phyloP scores from a whole-genome alignment of 2,888 invertebrate genomes.

The Mallateleia sp. region DNA sequence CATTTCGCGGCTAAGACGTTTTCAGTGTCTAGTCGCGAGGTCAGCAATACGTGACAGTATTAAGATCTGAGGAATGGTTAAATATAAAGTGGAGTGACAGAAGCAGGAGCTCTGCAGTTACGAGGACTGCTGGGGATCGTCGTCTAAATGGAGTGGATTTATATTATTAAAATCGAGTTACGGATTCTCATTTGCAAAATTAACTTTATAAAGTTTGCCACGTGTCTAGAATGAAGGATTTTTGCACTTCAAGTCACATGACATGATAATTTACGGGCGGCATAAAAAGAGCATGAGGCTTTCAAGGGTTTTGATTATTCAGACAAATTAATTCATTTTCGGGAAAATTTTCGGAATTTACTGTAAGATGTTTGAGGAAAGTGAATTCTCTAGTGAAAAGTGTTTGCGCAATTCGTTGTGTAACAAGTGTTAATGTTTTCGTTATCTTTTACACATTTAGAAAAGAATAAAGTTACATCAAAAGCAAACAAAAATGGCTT shows the following conservation, averaged over 20 bases:
- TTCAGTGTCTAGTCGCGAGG: too few species aligned
- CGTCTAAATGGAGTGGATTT: constrained; percentile 59
- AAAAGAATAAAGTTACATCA: too few species aligned
- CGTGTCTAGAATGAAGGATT: not conserved
- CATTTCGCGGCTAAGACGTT: too few species aligned
- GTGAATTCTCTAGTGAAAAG: too few species aligned
- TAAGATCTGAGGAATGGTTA: too few species aligned
- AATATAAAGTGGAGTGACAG: too few species aligned
- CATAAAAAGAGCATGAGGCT: not conserved
- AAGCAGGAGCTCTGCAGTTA: constrained; percentile 44
- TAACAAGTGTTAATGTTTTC: too few species aligned
- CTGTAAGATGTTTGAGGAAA: not conserved
- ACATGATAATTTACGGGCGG: not conserved
- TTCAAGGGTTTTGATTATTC: not conserved
- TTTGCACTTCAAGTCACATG: not conserved
- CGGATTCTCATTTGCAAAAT: constrained; percentile 55
- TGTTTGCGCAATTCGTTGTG: too few species aligned
- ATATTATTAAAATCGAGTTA: constrained; percentile 67
- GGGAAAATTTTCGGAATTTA: not conserved
- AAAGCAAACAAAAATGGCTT: too few species aligned
- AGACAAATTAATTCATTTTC: not conserved
- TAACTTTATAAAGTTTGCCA: constrained; percentile 40
- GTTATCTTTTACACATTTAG: too few species aligned
- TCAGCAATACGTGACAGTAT: too few species aligned
- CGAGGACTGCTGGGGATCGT: constrained; percentile 26